Evolutionary conservation across 2,888 invertebrate species (phyloP).

Genomic region (Ophion slaviceki): DNA sequence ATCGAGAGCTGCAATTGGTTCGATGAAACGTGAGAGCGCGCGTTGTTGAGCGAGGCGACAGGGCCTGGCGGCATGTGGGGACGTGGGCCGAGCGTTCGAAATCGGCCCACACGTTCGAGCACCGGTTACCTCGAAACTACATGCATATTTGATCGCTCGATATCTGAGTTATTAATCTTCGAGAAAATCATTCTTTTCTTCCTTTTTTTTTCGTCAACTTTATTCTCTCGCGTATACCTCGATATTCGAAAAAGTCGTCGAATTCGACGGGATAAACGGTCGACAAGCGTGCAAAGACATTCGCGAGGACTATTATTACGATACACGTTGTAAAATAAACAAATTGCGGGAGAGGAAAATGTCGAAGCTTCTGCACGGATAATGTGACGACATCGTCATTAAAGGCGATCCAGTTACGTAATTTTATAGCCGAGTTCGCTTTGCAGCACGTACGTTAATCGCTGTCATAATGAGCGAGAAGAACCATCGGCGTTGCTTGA

Average conservation of each 20-base stretch:
- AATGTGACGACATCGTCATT: constrained; percentile 23
- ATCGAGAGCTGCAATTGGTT: constrained; percentile 44
- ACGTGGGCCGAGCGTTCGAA: constrained; percentile 69
- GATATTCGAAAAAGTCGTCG: constrained; percentile 4
- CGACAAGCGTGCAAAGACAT: constrained; percentile 10
- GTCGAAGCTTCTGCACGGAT: not conserved
- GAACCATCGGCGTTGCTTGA: constrained; percentile 26
- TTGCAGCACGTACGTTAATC: constrained; percentile 28
- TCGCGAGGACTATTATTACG: not conserved
- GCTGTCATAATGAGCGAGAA: constrained; percentile 27
- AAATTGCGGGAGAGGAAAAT: not conserved
- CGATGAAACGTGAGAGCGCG: constrained; percentile 51
- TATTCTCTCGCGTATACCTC: not conserved
- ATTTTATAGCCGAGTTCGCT: not conserved
- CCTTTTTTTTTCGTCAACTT: not conserved
- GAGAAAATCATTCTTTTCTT: constrained; percentile 16
- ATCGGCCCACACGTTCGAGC: constrained; percentile 58
- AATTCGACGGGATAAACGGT: not conserved
- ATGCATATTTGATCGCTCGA: constrained; percentile 42
- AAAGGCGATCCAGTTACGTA: constrained; percentile 49
- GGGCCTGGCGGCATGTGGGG: constrained; percentile 71
- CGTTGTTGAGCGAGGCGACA: constrained; percentile 50
- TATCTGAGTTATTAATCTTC: constrained; percentile 37
- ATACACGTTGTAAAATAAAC: not conserved
- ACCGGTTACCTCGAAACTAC: constrained; percentile 48